Evolutionary conservation across 2,888 invertebrate species (phyloP).

Genomic region (Drosophila melanosoma): DNA sequence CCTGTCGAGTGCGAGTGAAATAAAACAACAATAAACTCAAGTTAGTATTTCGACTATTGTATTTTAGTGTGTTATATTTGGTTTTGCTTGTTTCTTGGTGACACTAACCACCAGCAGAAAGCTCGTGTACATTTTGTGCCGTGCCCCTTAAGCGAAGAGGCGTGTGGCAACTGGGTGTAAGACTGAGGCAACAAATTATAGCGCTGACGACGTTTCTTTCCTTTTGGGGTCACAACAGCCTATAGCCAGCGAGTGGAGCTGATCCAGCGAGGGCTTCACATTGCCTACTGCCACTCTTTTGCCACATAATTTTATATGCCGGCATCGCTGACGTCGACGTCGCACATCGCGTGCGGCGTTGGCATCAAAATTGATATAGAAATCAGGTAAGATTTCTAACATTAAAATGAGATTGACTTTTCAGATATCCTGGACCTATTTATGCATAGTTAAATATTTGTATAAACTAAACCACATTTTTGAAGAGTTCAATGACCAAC

Average conservation of each 20-base stretch:
- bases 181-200: slow-evolving; percentile 54
- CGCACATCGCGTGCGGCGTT: slow-evolving; percentile 70
- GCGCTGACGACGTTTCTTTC: slow-evolving; percentile 33
- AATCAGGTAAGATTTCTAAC: slow-evolving; percentile 25
- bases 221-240: slow-evolving; percentile 73
- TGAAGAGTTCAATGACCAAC: neutral
- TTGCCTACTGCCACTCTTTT: slow-evolving; percentile 68
- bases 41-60: slow-evolving; percentile 16
- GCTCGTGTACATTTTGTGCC: slow-evolving; percentile 77
- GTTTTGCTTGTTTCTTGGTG: slow-evolving; percentile 39
- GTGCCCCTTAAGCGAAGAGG: slow-evolving; percentile 19
- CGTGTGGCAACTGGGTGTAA: neutral
- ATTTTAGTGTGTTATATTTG: slow-evolving; percentile 20
- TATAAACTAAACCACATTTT: neutral
- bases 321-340: slow-evolving; percentile 44
- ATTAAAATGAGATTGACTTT: neutral
- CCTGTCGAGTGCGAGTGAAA: slow-evolving; percentile 61
- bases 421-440: slow-evolving; percentile 37
- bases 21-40: slow-evolving; percentile 22
- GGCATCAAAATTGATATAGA: slow-evolving; percentile 61
- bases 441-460: neutral
- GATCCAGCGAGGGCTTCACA: slow-evolving; percentile 62
- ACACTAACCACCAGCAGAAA: slow-evolving; percentile 83
- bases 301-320: slow-evolving; percentile 76
- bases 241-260: slow-evolving; percentile 50